A percentile compares a stretch with the other conserved stretches of the same genome.
Evolutionary conservation across 2,113 vertebrate species (phyloP).

Genomic region (Crotalus viridis): DNA sequence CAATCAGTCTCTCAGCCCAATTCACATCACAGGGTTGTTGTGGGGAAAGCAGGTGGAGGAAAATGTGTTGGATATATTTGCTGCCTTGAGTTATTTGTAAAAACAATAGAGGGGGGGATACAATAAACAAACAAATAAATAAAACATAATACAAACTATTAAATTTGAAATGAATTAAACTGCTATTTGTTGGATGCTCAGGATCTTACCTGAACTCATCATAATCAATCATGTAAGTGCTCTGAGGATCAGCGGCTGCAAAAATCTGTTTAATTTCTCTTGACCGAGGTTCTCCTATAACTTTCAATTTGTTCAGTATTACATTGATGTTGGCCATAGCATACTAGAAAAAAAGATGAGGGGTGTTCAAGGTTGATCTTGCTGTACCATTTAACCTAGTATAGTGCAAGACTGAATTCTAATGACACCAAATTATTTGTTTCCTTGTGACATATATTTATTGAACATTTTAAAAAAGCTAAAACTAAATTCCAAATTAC

Average conservation of each 20-base stretch:
- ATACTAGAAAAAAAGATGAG: conserved; percentile 69
- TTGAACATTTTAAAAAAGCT: not conserved
- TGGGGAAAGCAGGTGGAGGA: too few relatives aligned
- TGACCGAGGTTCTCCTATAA: conserved; percentile 62
- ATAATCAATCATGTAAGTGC: conserved; percentile 72
- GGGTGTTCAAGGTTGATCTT: not conserved
- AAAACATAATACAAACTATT: not conserved
- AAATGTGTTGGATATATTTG: too few relatives aligned
- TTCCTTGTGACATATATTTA: not conserved
- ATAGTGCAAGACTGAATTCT: not conserved
- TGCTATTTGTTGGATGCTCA: not conserved
- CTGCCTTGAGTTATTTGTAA: too few relatives aligned
- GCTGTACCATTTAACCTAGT: not conserved
- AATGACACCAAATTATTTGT: not conserved
- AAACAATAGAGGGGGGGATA: too few relatives aligned
- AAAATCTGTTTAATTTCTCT: conserved; percentile 79
- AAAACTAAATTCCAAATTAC: not conserved
- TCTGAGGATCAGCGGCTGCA: conserved; percentile 63
- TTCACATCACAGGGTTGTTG: too few relatives aligned
- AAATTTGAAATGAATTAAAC: not conserved
- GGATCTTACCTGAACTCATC: conserved; percentile 81
- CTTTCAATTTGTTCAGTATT: conserved; percentile 80
- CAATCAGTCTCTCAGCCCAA: not conserved
- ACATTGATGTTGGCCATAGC: conserved; percentile 71
- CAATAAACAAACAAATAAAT: too few relatives aligned